These are phyloP conservation scores for Sprattus sprattus DNA, from an alignment of 2,113 vertebrate genomes.

Conservation along the genomic window DNA sequence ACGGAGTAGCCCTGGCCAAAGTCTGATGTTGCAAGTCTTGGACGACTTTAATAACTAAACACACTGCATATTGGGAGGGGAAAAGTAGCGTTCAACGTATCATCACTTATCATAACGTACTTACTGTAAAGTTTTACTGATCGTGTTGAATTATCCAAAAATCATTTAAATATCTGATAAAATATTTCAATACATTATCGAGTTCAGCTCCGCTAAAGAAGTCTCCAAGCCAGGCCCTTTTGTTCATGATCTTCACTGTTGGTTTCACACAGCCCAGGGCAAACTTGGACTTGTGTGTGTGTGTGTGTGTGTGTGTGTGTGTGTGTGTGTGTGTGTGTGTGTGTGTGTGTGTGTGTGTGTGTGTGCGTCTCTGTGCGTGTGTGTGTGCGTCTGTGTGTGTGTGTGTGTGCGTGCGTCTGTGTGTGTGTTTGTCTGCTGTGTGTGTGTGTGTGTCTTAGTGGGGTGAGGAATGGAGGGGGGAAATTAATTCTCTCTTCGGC, in stretches of 20 bases:
- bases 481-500: conserved; percentile 21
- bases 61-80: not conserved
- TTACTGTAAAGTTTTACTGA: not conserved
- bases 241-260: conserved; percentile 30
- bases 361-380: conserved; percentile 37
- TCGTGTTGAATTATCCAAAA: not conserved
- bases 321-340: conserved; percentile 54
- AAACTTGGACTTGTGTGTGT: conserved; percentile 60
- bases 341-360: not conserved
- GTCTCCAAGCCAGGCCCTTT: not conserved
- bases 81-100: not conserved
- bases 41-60: not conserved
- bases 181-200: not conserved
- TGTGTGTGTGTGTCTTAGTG: conserved; percentile 21
- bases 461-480: conserved; percentile 30
- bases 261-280: conserved; percentile 13
- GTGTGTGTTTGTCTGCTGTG: not conserved
- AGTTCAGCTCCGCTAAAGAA: not conserved
- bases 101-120: not conserved
- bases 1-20: not conserved
- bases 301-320: conserved; percentile 39
- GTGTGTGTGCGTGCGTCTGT: not conserved
- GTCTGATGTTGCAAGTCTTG: not conserved
- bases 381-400: conserved; percentile 53
- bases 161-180: not conserved